phyloP scores from a whole-genome alignment of 2,113 vertebrate species.

The Bungarus multicinctus region DNA sequence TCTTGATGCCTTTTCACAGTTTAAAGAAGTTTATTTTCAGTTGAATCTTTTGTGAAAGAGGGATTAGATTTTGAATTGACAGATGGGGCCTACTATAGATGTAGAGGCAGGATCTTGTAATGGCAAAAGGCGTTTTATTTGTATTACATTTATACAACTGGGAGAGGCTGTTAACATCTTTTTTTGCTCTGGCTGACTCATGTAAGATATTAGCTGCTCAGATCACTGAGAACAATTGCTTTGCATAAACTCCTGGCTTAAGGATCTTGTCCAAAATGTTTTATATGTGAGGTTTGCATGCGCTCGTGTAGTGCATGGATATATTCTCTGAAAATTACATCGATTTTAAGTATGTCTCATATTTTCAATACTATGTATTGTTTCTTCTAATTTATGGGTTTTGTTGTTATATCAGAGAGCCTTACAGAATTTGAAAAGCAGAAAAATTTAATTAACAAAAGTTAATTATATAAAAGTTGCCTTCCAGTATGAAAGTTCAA shows the following conservation, averaged over 20 bases:
- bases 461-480: neutral
- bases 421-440: neutral
- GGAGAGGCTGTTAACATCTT: neutral
- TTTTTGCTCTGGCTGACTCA: neutral
- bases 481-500: neutral
- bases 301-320: neutral
- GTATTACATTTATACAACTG: neutral
- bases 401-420: neutral
- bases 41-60: neutral
- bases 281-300: neutral
- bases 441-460: neutral
- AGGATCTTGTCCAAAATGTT: neutral
- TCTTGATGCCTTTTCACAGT: neutral
- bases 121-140: neutral
- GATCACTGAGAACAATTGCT: neutral
- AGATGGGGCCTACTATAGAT: neutral
- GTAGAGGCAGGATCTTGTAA: neutral
- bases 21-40: neutral
- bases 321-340: neutral
- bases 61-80: neutral
- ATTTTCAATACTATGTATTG: neutral
- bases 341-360: neutral
- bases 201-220: neutral
- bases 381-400: neutral
- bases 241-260: neutral